Evolutionary conservation across 2,797 vertebrate genomes (phyloP).

Genomic region (Benthosema pterotum): DNA sequence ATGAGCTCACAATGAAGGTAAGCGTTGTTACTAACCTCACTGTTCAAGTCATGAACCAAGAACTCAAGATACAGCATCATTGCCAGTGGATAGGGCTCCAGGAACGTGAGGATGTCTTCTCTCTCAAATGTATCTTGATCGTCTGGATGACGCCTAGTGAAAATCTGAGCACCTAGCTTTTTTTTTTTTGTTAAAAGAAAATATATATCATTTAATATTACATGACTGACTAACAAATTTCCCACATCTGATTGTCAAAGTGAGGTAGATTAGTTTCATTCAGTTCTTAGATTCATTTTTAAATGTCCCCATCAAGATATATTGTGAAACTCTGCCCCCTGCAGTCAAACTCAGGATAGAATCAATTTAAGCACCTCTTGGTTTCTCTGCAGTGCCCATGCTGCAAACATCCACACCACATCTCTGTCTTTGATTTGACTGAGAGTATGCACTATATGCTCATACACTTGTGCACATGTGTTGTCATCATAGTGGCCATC

Average conservation of each 20-base stretch:
- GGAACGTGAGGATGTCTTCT: conserved; percentile 53
- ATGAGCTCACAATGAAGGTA: conserved; percentile 13
- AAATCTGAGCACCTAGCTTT: conserved; percentile 73
- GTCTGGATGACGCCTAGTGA: conserved; percentile 56
- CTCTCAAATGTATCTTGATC: conserved; percentile 38
- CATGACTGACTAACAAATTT: background rate
- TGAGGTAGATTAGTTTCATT: background rate
- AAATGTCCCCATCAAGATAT: conserved; percentile 6
- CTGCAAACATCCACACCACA: conserved; percentile 70
- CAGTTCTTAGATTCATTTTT: background rate
- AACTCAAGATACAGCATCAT: conserved; percentile 71
- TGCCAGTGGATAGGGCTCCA: conserved; percentile 66
- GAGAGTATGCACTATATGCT: conserved; percentile 67
- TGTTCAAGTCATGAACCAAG: conserved; percentile 65
- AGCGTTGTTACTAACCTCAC: conserved; percentile 59
- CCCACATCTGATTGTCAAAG: too few relatives aligned
- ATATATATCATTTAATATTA: background rate
- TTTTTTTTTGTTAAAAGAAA: conserved; percentile 29
- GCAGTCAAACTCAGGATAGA: conserved; percentile 35
- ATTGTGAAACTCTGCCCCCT: conserved; percentile 69
- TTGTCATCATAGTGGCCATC: conserved; percentile 56
- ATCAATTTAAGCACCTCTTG: conserved; percentile 58
- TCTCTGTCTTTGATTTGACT: conserved; percentile 58
- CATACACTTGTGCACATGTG: conserved; percentile 54
- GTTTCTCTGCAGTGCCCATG: conserved; percentile 71